phyloP scores from a whole-genome alignment of 1,140 invertebrate species.

The Nilaparvata lugens region DNA sequence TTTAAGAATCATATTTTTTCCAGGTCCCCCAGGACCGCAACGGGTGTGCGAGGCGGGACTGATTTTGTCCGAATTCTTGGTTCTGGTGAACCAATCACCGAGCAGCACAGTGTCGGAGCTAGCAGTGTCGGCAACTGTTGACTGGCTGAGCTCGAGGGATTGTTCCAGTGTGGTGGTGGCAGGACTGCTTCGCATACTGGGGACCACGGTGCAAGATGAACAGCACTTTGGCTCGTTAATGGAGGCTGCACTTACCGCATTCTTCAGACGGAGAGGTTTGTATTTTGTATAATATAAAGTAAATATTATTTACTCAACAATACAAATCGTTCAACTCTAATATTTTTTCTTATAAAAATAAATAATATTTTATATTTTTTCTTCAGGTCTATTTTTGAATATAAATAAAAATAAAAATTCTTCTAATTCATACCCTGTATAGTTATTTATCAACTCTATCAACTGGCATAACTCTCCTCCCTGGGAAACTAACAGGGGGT shows the following conservation, averaged over 20 bases:
- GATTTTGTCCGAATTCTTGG: constrained; percentile 39
- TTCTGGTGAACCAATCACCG: constrained; percentile 38
- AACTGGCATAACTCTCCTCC: too few species aligned
- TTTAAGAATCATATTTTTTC: too few species aligned
- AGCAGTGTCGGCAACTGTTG: constrained; percentile 24
- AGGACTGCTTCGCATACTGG: constrained; percentile 38
- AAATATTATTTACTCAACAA: too few species aligned
- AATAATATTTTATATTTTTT: too few species aligned
- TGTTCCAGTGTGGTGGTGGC: constrained; percentile 39
- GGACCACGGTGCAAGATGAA: constrained; percentile 36
- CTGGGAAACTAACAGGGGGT: too few species aligned
- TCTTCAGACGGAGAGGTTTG: constrained; percentile 32
- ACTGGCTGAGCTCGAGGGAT: constrained; percentile 35
- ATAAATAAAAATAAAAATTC: too few species aligned
- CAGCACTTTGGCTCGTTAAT: constrained; percentile 38
- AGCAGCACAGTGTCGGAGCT: constrained; percentile 23
- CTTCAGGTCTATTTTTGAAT: too few species aligned
- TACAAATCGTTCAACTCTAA: too few species aligned
- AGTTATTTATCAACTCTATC: too few species aligned
- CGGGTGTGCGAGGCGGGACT: constrained; percentile 42
- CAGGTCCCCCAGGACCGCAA: constrained; percentile 40
- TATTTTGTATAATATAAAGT: constrained; percentile 9
- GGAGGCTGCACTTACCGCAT: constrained; percentile 40
- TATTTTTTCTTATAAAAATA: too few species aligned
- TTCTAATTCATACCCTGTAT: too few species aligned